Evolutionary conservation across 1,140 invertebrate genomes (phyloP).

Genomic region (Palaemon carinicauda): DNA sequence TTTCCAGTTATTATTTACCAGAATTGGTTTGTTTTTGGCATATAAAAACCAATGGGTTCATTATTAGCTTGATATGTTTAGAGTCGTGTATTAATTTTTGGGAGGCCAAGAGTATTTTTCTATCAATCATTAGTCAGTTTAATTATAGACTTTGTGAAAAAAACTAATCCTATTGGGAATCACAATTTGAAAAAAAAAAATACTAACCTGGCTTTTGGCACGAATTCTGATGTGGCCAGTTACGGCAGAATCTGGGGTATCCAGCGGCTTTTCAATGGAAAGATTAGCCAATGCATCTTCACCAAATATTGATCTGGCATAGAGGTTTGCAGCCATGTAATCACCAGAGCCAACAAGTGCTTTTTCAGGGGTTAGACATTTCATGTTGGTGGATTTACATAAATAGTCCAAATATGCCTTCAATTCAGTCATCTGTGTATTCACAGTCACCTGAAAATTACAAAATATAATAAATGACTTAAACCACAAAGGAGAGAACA

Average conservation of each 20-base stretch:
- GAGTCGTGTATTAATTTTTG: no score
- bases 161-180: no score
- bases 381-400: conserved; percentile 97
- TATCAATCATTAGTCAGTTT: neutral
- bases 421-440: conserved; percentile 92
- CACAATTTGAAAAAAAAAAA: neutral
- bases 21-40: no score
- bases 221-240: conserved; percentile 96
- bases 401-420: conserved; percentile 93
- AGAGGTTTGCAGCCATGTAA: conserved; percentile 99
- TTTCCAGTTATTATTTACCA: no score
- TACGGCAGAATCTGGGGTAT: conserved; percentile 86
- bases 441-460: conserved; percentile 81
- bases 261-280: conserved; percentile 94
- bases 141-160: no score
- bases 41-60: no score
- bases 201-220: conserved; percentile 91
- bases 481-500: no score
- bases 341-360: conserved; percentile 95
- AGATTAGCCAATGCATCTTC: conserved; percentile 98
- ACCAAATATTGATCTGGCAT: conserved; percentile 98
- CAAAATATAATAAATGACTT: neutral
- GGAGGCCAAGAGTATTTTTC: no score
- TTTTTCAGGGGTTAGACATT: conserved; percentile 96
- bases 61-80: no score